These are phyloP conservation scores for Zoroaster sp. DNA, from an alignment of 53 echinoderm and acorn worm genomes.

Conservation along the genomic window DNA sequence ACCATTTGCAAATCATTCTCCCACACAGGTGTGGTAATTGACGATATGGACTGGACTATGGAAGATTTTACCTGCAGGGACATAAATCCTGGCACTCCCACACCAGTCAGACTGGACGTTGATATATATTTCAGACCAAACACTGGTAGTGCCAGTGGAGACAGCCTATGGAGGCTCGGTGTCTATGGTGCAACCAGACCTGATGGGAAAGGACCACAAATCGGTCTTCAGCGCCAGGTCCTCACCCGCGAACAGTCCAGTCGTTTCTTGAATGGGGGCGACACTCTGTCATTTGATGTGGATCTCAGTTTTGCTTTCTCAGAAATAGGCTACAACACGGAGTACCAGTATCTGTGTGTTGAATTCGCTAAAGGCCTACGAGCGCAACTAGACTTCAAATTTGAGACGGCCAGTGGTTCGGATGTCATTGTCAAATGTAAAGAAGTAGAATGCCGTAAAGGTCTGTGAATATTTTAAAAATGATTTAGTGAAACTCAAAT, in stretches of 20 bases:
- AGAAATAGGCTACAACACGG: slow-evolving; percentile 79
- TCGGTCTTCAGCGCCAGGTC: slow-evolving; percentile 69
- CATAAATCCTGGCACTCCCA: slow-evolving; percentile 46
- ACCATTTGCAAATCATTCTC: too few species aligned
- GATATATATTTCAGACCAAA: slow-evolving; percentile 35
- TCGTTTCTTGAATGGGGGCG: slow-evolving; percentile 42
- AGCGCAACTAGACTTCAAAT: slow-evolving; percentile 87
- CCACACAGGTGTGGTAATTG: slow-evolving; percentile 82
- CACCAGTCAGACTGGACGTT: slow-evolving; percentile 9
- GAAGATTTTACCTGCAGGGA: neutral
- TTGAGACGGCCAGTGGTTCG: slow-evolving; percentile 48
- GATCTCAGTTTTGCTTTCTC: slow-evolving; percentile 77
- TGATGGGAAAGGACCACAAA: slow-evolving; percentile 58
- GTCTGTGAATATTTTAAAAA: slow-evolving; percentile 50
- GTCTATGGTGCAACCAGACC: slow-evolving; percentile 73
- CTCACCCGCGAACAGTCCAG: slow-evolving; percentile 65
- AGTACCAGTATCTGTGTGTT: slow-evolving; percentile 80
- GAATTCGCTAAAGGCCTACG: slow-evolving; percentile 84
- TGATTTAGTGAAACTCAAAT: too few species aligned
- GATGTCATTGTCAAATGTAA: slow-evolving; percentile 73
- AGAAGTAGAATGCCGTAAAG: slow-evolving; percentile 82
- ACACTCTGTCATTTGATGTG: slow-evolving; percentile 58
- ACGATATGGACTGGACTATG: slow-evolving; percentile 85
- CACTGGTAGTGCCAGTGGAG: slow-evolving; percentile 68
- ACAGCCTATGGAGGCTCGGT: slow-evolving; percentile 84